Conservation (phyloP, 1,140 invertebrate species). For the Pteromalus puparum region DNA sequence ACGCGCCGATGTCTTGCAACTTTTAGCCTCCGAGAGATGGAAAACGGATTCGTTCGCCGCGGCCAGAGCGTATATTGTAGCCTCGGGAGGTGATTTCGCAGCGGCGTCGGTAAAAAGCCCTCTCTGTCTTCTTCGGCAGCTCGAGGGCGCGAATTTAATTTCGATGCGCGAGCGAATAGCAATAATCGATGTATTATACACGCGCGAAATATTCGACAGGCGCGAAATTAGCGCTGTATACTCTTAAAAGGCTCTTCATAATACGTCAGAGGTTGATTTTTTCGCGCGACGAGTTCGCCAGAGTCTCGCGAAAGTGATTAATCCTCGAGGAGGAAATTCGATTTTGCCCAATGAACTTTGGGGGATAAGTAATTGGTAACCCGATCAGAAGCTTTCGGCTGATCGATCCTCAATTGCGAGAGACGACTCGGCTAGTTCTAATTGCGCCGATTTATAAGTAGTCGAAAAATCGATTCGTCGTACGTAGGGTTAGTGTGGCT, state of each 20-base stretch:
- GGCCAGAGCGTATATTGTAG: background rate
- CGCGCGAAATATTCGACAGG: slow-evolving; percentile 22
- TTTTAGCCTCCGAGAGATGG: slow-evolving; percentile 23
- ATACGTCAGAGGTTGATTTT: too few relatives aligned
- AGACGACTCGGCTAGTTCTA: background rate
- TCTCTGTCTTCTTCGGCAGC: background rate
- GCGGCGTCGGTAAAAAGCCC: background rate
- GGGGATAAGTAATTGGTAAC: background rate
- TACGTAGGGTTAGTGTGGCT: background rate
- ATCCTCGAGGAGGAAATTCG: background rate
- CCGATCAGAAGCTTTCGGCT: background rate
- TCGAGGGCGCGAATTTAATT: slow-evolving; percentile 40
- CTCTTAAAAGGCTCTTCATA: too few relatives aligned
- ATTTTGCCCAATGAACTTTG: background rate
- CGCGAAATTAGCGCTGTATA: background rate
- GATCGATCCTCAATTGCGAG: background rate
- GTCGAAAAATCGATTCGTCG: background rate
- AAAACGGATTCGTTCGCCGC: slow-evolving; percentile 12
- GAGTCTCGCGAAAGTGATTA: background rate
- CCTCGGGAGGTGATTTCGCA: background rate
- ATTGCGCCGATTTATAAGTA: background rate
- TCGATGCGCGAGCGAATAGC: background rate
- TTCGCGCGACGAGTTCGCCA: too few relatives aligned
- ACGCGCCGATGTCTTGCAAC: background rate
- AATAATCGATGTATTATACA: too few relatives aligned